Conservation (phyloP, 2,797 vertebrate species). For the Oryzias dopingdopingensis region DNA sequence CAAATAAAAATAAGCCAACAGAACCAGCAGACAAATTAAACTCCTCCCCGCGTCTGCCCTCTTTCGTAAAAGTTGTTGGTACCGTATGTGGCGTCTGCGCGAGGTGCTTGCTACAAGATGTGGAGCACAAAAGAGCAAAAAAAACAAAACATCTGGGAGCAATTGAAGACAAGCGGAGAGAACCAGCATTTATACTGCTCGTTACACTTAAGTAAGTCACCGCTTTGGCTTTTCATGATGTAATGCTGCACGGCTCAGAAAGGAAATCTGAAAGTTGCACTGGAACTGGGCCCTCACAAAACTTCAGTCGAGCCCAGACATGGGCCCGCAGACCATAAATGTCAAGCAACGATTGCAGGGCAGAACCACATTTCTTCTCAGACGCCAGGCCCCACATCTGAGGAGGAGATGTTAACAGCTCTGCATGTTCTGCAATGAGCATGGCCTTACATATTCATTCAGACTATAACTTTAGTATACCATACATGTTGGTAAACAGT, state of each 20-base stretch:
- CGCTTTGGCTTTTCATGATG: conserved; percentile 62
- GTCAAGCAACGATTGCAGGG: conserved; percentile 19
- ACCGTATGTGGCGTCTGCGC: conserved; percentile 49
- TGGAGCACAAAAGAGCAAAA: conserved; percentile 67
- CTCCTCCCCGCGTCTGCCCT: conserved; percentile 46
- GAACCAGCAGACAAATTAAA: conserved; percentile 49
- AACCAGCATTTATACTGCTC: conserved; percentile 69
- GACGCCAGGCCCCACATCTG: conserved; percentile 7
- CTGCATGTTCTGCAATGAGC: conserved; percentile 12
- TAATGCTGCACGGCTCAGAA: conserved; percentile 58
- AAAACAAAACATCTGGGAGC: conserved; percentile 70
- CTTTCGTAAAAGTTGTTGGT: conserved; percentile 38
- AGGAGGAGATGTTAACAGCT: conserved; percentile 23
- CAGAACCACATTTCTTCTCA: conserved; percentile 48
- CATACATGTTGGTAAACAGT: too few relatives aligned
- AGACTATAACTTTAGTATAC: not conserved
- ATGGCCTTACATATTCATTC: not conserved
- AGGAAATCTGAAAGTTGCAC: conserved; percentile 52
- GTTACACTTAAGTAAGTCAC: conserved; percentile 75
- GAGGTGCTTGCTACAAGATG: conserved; percentile 55
- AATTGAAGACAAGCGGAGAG: conserved; percentile 69
- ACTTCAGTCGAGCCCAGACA: conserved; percentile 49
- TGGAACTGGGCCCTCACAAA: conserved; percentile 31
- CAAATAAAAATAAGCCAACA: conserved; percentile 24
- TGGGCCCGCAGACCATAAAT: conserved; percentile 21